These are phyloP conservation scores for Disparrhopalites patrizii DNA, from an alignment of 2,888 invertebrate species.

Conservation along the genomic window DNA sequence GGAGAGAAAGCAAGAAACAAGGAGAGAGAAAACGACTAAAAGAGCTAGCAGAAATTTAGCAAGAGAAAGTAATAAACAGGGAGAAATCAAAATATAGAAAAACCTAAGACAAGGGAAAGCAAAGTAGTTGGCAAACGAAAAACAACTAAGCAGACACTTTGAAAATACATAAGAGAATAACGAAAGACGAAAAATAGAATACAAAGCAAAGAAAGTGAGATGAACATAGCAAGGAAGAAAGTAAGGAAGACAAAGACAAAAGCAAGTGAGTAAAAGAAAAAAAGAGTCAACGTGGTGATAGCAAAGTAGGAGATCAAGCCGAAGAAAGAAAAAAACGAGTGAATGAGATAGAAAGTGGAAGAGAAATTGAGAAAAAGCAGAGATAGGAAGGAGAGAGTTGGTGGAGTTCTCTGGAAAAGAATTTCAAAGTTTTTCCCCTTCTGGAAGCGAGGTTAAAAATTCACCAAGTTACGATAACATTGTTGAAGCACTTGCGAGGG, in stretches of 20 bases:
- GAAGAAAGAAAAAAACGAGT: background rate
- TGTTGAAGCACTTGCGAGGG: background rate
- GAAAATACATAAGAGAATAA: no score
- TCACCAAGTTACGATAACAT: slow-evolving; percentile 4
- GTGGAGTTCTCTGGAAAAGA: no score
- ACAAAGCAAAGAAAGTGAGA: no score
- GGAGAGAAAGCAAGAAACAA: background rate
- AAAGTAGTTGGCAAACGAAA: no score
- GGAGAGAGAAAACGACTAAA: no score
- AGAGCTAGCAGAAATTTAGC: no score
- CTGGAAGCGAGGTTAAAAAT: background rate
- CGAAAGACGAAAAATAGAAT: no score
- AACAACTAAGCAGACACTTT: no score
- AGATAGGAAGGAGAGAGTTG: background rate
- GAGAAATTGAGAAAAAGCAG: background rate
- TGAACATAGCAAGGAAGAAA: no score
- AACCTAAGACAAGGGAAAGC: no score
- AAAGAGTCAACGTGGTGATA: background rate
- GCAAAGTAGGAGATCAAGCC: background rate
- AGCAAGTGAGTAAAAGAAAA: background rate
- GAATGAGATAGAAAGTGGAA: background rate
- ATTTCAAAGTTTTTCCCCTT: background rate
- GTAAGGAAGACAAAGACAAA: background rate
- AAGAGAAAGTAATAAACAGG: no score
- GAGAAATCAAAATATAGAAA: no score